Evolutionary conservation across 2,888 invertebrate genomes (phyloP).

Genomic region (Apeira syringaria): DNA sequence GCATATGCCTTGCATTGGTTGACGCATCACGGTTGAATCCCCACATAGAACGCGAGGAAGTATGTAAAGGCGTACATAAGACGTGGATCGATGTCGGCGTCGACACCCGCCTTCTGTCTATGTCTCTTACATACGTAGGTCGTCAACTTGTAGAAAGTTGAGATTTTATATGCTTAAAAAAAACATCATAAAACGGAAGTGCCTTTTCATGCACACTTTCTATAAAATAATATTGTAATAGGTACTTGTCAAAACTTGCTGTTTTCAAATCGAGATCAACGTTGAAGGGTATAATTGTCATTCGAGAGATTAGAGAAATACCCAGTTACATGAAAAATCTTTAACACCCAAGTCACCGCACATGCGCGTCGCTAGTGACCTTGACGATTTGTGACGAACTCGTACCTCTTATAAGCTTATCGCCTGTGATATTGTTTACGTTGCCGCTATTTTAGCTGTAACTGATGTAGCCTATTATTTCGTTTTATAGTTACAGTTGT

Average conservation of each 20-base stretch:
- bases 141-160: conserved; percentile 16
- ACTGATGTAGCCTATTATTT: too few relatives aligned
- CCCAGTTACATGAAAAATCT: conserved; percentile 55
- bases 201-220: not conserved
- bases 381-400: conserved; percentile 62
- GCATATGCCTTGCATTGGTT: conserved; percentile 74
- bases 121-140: conserved; percentile 26
- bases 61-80: conserved; percentile 77
- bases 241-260: too few relatives aligned
- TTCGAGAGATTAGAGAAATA: conserved; percentile 36
- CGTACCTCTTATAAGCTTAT: conserved; percentile 29
- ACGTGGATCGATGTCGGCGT: conserved; percentile 74
- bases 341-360: conserved; percentile 62
- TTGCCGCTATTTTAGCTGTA: too few relatives aligned
- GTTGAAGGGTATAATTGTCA: conserved; percentile 6
- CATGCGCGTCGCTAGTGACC: conserved; percentile 69
- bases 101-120: conserved; percentile 54
- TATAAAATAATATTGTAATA: too few relatives aligned
- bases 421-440: conserved; percentile 24
- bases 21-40: conserved; percentile 80
- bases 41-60: conserved; percentile 74
- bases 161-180: conserved; percentile 10
- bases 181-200: conserved; percentile 1
- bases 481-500: too few relatives aligned
- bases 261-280: not conserved